These are phyloP conservation scores for Bagarius yarrelli DNA, from an alignment of 2,113 vertebrate genomes.

Conservation along the genomic window DNA sequence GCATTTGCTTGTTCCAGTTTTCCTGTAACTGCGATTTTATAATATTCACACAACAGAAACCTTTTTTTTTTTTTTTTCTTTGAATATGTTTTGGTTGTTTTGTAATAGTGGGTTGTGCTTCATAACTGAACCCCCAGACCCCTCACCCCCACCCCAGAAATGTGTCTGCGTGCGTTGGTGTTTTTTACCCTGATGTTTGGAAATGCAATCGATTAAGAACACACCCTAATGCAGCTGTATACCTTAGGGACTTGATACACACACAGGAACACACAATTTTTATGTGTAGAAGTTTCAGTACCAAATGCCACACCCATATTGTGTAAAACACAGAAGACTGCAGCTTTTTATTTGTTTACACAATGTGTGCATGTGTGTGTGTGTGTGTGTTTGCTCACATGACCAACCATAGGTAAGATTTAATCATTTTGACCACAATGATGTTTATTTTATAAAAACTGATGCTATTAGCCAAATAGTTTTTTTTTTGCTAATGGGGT, in stretches of 20 bases:
- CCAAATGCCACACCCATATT: neutral
- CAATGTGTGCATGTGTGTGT: neutral
- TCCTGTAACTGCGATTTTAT: neutral
- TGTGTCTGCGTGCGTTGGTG: constrained; percentile 15
- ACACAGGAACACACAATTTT: neutral
- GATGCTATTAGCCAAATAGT: neutral
- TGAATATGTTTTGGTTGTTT: neutral
- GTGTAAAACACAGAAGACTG: neutral
- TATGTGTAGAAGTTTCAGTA: neutral
- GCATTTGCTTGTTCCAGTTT: neutral
- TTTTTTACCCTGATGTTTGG: constrained; percentile 37
- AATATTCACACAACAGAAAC: neutral
- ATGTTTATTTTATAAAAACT: neutral
- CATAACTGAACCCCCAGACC: neutral
- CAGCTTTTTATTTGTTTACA: neutral
- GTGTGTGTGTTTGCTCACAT: neutral
- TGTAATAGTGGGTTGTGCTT: neutral
- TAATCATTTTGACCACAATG: neutral
- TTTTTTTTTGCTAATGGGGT: neutral
- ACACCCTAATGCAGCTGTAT: constrained; percentile 49
- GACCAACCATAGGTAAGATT: neutral
- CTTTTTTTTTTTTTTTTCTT: neutral
- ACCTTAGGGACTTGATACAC: constrained; percentile 30
- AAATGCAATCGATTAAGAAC: constrained; percentile 18
- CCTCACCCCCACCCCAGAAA: neutral